A percentile compares a stretch with the other conserved stretches of the same genome.
phyloP scores from a whole-genome alignment of 2,797 vertebrate genomes.

The Characodon lateralis region DNA sequence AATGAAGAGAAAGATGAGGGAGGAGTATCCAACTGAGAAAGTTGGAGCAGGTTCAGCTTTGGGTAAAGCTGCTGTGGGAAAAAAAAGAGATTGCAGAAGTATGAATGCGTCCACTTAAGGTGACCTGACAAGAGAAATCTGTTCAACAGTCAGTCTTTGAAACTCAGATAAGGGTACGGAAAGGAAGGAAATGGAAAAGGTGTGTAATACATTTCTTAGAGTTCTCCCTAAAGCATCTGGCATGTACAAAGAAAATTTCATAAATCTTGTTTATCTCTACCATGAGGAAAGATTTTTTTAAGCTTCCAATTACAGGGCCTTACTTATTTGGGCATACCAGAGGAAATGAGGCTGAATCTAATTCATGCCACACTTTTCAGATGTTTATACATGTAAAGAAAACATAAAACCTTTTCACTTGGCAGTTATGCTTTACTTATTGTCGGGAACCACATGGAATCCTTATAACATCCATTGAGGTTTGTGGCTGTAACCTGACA shows the following conservation, averaged over 20 bases:
- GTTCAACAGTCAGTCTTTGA: constrained; percentile 62
- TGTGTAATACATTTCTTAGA: constrained; percentile 34
- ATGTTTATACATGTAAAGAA: too few species aligned
- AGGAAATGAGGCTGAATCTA: neutral
- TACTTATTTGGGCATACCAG: neutral
- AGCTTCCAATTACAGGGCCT: neutral
- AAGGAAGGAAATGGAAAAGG: constrained; percentile 41
- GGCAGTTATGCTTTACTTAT: neutral
- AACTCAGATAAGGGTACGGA: constrained; percentile 48
- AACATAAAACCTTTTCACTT: neutral
- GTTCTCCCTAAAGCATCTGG: constrained; percentile 19
- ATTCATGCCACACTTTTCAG: neutral
- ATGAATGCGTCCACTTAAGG: constrained; percentile 68
- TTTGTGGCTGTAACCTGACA: neutral
- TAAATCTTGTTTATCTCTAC: constrained; percentile 27
- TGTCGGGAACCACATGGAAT: neutral
- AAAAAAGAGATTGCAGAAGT: constrained; percentile 25
- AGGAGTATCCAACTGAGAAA: constrained; percentile 29
- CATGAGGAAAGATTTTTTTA: constrained; percentile 27
- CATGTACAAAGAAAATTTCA: constrained; percentile 10
- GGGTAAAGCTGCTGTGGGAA: constrained; percentile 21
- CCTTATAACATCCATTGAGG: neutral
- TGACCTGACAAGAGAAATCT: constrained; percentile 70
- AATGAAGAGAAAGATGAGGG: constrained; percentile 10
- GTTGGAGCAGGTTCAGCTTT: constrained; percentile 38